Conservation (phyloP, 2,797 vertebrate genomes). For the Melanitta fusca region DNA sequence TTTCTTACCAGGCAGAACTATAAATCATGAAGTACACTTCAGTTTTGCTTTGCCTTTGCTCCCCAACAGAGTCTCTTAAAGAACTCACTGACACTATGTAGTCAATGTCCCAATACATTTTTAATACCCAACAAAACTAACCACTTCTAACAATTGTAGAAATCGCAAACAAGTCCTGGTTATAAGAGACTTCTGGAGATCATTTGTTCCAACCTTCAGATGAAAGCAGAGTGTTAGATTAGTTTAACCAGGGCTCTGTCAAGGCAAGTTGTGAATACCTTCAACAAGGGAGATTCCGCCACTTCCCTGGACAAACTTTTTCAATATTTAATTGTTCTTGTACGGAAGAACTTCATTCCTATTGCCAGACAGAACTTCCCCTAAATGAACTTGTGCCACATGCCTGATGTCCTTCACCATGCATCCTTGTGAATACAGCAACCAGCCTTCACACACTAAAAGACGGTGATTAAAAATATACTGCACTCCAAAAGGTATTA, state of each 20-base stretch:
- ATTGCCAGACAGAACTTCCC: background rate
- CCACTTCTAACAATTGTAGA: background rate
- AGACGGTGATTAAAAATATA: background rate
- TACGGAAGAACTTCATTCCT: background rate
- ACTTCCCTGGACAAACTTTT: background rate
- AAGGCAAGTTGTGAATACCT: background rate
- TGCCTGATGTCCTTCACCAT: background rate
- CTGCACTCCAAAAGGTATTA: background rate
- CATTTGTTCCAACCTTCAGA: background rate
- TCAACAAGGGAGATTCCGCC: background rate
- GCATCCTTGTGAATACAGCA: background rate
- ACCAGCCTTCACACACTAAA: background rate
- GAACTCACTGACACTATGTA: background rate
- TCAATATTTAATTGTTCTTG: background rate
- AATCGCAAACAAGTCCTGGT: background rate
- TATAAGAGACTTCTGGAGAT: background rate
- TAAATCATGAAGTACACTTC: background rate
- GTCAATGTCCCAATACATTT: background rate
- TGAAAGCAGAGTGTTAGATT: background rate
- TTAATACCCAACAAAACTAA: background rate
- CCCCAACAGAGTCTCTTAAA: background rate
- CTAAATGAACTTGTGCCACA: background rate
- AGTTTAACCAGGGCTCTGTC: background rate
- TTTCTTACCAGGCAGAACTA: background rate
- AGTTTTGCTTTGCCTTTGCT: background rate